Base-by-base conservation (phyloP, 2,113 vertebrate genomes). In the Rhinichthys klamathensis region DNA sequence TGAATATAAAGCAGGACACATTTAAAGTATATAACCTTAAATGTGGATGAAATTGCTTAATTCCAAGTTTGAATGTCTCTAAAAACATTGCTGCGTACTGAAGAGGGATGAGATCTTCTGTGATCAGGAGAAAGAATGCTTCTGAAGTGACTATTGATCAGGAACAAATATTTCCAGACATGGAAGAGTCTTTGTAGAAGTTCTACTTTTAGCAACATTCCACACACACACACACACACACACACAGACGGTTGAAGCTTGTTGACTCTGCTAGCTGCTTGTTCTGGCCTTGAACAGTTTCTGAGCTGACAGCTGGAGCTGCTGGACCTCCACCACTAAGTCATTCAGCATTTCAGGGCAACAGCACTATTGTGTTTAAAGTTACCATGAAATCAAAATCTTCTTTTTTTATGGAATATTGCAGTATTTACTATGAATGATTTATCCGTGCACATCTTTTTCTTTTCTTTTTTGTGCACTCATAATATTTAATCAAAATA, bases 281-380 rank as follows among this genome's bases (percentile, higher is more conserved):
- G 21, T 73, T 79, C 11, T 54, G 38, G 35, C 76, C 73, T 58
- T 75, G 67, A 81, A 87, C 30, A 63, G 7, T 16, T 35, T 54
- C 72, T 25, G 25, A 30, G 35, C 46, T 27, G 51, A 82, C 69
- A 54, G 15, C 61, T 49, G 15, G 2, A 49, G 84, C 80, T 77
- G 49, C 80, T 80, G 80, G 27, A 75, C 18, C 25, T 81, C 81
- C 65, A 38, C 79, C n/a, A 56, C 81, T 84, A 51, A 87, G 84
- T 85, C 86, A 67, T 90, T 92, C 84, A 70, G 15, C 72, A 88
- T 84, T 87, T 51, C 65, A 84, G 82, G 60, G 90, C 89, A 87
- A 79, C 89, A 84, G 91, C 90, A 88, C 87, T 80, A 86, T 90
- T 86, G n/a, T 93, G 90, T 94, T 94, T 92, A 56, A 56, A 56